Evolutionary conservation across 1,140 invertebrate species (phyloP).

Genomic region (Calosoma granatense): DNA sequence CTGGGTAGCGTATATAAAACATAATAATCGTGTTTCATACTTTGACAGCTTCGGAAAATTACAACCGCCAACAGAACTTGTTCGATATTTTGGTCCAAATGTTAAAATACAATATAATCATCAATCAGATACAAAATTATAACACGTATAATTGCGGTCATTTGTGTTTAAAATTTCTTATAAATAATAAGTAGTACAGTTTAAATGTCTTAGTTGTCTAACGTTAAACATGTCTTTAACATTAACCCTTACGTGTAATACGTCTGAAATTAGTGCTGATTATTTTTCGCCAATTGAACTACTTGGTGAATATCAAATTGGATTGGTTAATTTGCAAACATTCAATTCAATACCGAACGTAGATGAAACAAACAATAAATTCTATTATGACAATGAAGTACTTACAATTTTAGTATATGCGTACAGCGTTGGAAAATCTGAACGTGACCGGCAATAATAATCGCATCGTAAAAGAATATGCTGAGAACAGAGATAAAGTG

Average conservation of each 20-base stretch:
- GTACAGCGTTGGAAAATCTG: conserved; percentile 16
- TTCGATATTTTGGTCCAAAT: conserved; percentile 20
- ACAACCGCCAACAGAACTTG: conserved; percentile 25
- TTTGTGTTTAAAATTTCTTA: conserved; percentile 19
- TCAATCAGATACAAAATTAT: conserved; percentile 9
- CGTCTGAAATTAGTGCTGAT: conserved; percentile 15
- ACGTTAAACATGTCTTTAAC: conserved; percentile 13
- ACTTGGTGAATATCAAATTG: conserved; percentile 15
- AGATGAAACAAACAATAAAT: conserved; percentile 17
- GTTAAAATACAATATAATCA: conserved; percentile 13
- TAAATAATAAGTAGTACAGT: conserved; percentile 15
- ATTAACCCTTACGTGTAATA: conserved; percentile 12
- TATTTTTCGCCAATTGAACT: conserved; percentile 18
- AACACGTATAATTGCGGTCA: conserved; percentile 14
- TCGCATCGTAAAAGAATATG: neutral
- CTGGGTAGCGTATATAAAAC: conserved; percentile 27
- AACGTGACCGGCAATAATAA: neutral
- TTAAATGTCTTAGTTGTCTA: neutral
- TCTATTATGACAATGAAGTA: conserved; percentile 14
- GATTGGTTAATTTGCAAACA: conserved; percentile 16
- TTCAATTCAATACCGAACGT: conserved; percentile 20
- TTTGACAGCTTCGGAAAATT: conserved; percentile 28
- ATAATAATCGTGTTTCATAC: conserved; percentile 15
- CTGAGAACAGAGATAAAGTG: too few species aligned
- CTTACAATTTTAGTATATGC: conserved; percentile 17